These are phyloP conservation scores for Scylla paramamosain DNA, from an alignment of 1,140 invertebrate genomes.

Conservation along the genomic window DNA sequence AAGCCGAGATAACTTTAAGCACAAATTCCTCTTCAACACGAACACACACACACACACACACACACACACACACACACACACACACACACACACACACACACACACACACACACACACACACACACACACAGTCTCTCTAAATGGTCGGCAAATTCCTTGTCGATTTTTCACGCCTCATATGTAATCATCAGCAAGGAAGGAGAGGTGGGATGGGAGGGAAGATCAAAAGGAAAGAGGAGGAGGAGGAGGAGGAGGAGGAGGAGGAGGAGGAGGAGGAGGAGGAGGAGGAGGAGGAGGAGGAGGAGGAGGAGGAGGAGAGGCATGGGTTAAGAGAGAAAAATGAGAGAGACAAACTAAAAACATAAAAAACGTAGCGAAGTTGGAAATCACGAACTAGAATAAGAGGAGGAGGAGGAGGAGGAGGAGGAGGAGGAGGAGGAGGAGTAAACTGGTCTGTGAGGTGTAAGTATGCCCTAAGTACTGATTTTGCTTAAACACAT, in stretches of 20 bases:
- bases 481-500: too few species aligned
- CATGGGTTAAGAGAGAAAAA: background rate
- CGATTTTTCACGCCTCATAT: slow-evolving; percentile 56
- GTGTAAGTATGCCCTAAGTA: too few species aligned
- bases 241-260: background rate
- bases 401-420: too few species aligned
- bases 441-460: too few species aligned
- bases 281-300: background rate
- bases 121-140: slow-evolving; percentile 45
- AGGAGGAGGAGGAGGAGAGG: background rate
- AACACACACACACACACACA: slow-evolving; percentile 43
- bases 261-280: background rate
- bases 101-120: slow-evolving; percentile 63
- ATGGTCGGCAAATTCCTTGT: slow-evolving; percentile 57
- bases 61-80: slow-evolving; percentile 63
- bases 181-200: slow-evolving; percentile 44
- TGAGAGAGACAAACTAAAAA: background rate
- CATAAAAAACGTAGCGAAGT: too few species aligned
- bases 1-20: too few species aligned
- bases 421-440: too few species aligned
- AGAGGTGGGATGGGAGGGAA: background rate
- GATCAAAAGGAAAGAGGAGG: background rate
- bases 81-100: slow-evolving; percentile 63
- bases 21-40: background rate
- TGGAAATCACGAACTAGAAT: too few species aligned